Conservation (phyloP, 1,140 invertebrate species). For the Metopolophium dirhodum region DNA sequence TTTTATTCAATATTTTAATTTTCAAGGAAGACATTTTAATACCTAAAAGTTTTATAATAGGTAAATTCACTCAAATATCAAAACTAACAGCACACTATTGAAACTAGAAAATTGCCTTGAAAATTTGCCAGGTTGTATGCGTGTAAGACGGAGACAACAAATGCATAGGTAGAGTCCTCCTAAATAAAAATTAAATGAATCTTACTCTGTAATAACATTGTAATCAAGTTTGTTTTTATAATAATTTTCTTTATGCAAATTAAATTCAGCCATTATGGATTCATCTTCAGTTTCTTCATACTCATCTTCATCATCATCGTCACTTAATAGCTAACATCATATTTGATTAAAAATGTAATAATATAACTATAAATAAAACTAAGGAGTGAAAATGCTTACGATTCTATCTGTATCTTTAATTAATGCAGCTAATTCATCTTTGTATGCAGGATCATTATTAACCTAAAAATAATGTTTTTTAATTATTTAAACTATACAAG, state of each 20-base stretch:
- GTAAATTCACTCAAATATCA: too few species aligned
- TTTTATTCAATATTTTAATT: too few species aligned
- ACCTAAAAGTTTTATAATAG: too few species aligned
- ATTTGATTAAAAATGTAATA: neutral
- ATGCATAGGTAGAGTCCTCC: too few species aligned
- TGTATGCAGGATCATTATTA: conserved; percentile 42
- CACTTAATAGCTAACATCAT: conserved; percentile 40
- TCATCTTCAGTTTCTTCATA: conserved; percentile 61
- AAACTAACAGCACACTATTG: too few species aligned
- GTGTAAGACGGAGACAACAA: too few species aligned
- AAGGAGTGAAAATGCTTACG: conserved; percentile 63
- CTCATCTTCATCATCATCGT: conserved; percentile 60
- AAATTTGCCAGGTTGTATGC: too few species aligned
- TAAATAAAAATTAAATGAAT: conserved; percentile 23
- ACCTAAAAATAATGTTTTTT: conserved; percentile 29
- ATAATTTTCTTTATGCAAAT: conserved; percentile 86
- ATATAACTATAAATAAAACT: neutral
- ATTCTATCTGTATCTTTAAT: conserved; percentile 70
- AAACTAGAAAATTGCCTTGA: too few species aligned
- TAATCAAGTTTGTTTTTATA: conserved; percentile 90
- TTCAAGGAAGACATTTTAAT: too few species aligned
- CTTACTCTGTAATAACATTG: conserved; percentile 66
- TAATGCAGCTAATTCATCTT: conserved; percentile 67
- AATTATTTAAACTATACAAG: neutral
- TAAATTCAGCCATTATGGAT: conserved; percentile 77